Evolutionary conservation across 2,888 invertebrate genomes (phyloP), one percentile per base, ranked within the genome.

Genomic region (Coelopa pilipes): DNA sequence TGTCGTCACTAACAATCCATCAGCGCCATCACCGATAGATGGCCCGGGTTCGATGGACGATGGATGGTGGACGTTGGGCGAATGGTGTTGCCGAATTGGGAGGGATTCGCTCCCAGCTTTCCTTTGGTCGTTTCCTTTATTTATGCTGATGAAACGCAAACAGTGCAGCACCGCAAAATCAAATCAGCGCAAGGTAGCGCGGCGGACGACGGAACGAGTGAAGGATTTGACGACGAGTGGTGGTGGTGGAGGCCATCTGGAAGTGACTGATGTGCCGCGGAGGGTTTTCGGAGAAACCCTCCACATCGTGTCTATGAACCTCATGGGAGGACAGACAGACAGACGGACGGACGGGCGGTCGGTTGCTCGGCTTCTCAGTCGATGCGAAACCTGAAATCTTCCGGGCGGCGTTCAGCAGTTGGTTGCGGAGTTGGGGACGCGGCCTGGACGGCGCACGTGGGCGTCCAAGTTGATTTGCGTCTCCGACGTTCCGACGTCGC

Each of bases 401-500:
- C 21, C 53, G 21, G 49, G 45, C 45, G 34, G 34, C 34, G 34
- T 4, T 4, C 21, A 53, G 12, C 34, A 21, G 13, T n/a, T 53
- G 17, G 24, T 15, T 24, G 34, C 21, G 53, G 19, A 34, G 34
- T 34, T 34, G 34, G 34, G 34, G 34, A 10, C n/a, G 24, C 49
- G 34, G 34, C 7, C 4, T 34, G 34, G 4, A 34, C 7, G 34
- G 21, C 46, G 66, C 73, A 68, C 62, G 73, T 73, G 73, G 73
- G 73, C 73, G 73, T 73, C 59, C 47, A 59, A 67, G 67, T 66
- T 72, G 63, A 34, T 68, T 34, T 34, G 34, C 34, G 34, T 65
- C 76, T 75, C 74, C 75, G 75, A 71, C 73, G 74, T 70, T 73
- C 34, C 34, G 21, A 13, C 57, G 55, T 62, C 60, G 74, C 69